A percentile compares a stretch with the other conserved stretches of the same genome.
These are phyloP conservation scores for Popillia japonica DNA, from an alignment of 1,140 invertebrate genomes.

Conservation along the genomic window DNA sequence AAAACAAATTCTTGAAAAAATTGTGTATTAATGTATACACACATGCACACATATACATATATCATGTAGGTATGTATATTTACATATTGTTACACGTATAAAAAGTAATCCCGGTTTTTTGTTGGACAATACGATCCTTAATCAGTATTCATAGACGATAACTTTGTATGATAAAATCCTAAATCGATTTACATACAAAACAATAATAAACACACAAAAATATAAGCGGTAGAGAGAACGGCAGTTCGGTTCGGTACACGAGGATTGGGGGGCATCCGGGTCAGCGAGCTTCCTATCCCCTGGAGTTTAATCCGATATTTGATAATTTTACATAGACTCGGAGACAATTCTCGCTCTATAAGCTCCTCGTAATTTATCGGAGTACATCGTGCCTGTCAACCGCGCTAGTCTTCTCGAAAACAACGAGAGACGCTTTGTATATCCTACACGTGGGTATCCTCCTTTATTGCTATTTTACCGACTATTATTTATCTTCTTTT, in stretches of 20 bases:
- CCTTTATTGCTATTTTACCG: conserved; percentile 8
- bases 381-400: conserved; percentile 13
- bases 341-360: conserved; percentile 1
- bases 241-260: neutral
- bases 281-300: neutral
- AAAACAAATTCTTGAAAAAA: no score
- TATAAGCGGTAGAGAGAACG: neutral
- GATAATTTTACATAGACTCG: conserved; percentile 29
- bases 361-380: conserved; percentile 18
- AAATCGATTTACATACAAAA: conserved; percentile 33
- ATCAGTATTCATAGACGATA: conserved; percentile 5
- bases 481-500: conserved; percentile 28
- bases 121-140: neutral
- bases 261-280: neutral
- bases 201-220: conserved; percentile 22
- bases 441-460: neutral
- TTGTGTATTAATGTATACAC: no score
- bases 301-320: conserved; percentile 23
- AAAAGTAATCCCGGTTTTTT: neutral
- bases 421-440: neutral
- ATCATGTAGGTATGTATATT: no score
- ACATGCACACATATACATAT: no score
- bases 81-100: no score
- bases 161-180: neutral
- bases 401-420: neutral